Conservation (phyloP, 2,797 vertebrate genomes). For the Falco naumanni region DNA sequence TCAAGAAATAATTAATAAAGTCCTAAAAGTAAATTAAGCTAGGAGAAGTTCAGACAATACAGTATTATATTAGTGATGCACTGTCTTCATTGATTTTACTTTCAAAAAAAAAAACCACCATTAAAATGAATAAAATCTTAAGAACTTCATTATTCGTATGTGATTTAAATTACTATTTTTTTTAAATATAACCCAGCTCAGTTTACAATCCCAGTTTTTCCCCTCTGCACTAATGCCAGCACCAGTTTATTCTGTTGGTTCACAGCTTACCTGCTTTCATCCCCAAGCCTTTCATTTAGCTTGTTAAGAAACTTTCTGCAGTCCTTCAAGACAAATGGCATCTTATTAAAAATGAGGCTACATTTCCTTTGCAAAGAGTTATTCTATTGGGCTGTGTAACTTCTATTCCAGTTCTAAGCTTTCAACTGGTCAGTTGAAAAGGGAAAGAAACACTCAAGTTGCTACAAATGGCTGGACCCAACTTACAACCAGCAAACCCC, state of each 20-base stretch:
- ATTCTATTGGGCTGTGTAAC: background rate
- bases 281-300: constrained; percentile 83
- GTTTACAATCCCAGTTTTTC: background rate
- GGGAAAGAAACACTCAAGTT: background rate
- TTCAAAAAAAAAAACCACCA: background rate
- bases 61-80: background rate
- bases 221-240: accelerated
- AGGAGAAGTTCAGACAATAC: background rate
- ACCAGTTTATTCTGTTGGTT: background rate
- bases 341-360: background rate
- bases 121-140: background rate
- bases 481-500: background rate
- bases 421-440: background rate
- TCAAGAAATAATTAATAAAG: background rate
- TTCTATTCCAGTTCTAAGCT: background rate
- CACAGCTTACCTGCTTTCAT: constrained; percentile 80
- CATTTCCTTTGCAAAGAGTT: background rate
- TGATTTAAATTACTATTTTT: accelerated
- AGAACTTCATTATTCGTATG: background rate
- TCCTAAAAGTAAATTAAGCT: background rate
- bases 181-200: background rate
- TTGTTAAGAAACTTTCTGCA: constrained; percentile 90
- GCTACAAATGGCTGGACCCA: background rate
- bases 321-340: constrained; percentile 82
- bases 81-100: background rate